Conservation (phyloP, 2,113 vertebrate species). For the Hippocampus abdominalis region DNA sequence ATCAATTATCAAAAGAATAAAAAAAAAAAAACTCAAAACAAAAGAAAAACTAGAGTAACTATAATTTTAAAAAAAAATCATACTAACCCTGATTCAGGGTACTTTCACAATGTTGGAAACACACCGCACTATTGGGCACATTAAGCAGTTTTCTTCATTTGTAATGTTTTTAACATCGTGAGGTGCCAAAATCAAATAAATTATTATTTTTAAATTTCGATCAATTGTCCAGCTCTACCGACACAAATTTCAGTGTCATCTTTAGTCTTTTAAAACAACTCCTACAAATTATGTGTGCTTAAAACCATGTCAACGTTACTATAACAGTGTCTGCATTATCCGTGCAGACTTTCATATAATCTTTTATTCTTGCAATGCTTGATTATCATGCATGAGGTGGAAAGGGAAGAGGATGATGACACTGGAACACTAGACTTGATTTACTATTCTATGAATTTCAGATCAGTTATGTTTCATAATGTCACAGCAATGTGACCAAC, state of each 20-base stretch:
- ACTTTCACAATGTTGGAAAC: too few relatives aligned
- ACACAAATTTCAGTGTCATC: conserved; percentile 38
- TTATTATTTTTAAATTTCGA: too few relatives aligned
- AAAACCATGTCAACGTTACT: conserved; percentile 97
- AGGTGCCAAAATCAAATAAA: too few relatives aligned
- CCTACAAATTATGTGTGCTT: conserved; percentile 88
- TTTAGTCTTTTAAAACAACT: conserved; percentile 71
- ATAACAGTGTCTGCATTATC: conserved; percentile 88
- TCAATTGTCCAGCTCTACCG: too few relatives aligned
- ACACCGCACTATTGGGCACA: too few relatives aligned
- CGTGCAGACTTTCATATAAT: conserved; percentile 99
- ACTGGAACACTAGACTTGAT: conserved; percentile 92
- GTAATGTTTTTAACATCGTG: too few relatives aligned
- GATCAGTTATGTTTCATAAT: conserved; percentile 99
- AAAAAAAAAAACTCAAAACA: too few relatives aligned
- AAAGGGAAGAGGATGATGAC: conserved; percentile 6
- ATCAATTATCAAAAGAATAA: too few relatives aligned
- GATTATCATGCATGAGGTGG: conserved; percentile 77
- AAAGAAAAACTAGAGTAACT: too few relatives aligned
- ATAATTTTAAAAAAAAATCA: too few relatives aligned
- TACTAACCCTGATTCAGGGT: too few relatives aligned
- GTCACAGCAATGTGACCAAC: conserved; percentile 76
- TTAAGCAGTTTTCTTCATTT: too few relatives aligned
- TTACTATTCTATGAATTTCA: conserved; percentile 99
- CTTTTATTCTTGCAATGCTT: conserved; percentile 22